phyloP scores from a whole-genome alignment of 1,140 invertebrate genomes.

The Adoxophyes honmai region DNA sequence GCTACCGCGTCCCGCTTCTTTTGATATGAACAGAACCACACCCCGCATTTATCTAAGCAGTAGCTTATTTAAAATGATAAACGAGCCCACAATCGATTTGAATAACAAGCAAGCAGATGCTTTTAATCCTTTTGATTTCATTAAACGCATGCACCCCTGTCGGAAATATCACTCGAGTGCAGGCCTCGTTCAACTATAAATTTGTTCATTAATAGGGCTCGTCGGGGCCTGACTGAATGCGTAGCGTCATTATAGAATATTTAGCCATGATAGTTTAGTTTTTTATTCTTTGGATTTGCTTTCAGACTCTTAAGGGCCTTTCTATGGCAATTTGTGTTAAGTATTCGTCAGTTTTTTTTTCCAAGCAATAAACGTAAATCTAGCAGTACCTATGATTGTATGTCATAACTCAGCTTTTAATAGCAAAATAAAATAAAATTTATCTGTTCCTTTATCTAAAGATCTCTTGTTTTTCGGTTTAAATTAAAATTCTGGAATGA shows the following conservation, averaged over 20 bases:
- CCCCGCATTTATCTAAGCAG: conserved; percentile 71
- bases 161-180: conserved; percentile 75
- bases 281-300: too few species aligned
- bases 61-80: conserved; percentile 76
- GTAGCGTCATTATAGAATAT: conserved; percentile 29
- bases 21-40: conserved; percentile 66
- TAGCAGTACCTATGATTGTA: too few species aligned
- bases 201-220: conserved; percentile 53
- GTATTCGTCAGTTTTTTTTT: too few species aligned
- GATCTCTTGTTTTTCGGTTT: too few species aligned
- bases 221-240: conserved; percentile 17
- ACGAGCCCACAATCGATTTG: conserved; percentile 74
- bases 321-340: too few species aligned
- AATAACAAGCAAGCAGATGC: conserved; percentile 77
- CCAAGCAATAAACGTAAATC: too few species aligned
- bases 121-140: conserved; percentile 76
- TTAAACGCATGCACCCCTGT: conserved; percentile 75
- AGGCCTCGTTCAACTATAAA: conserved; percentile 49
- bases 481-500: conserved; percentile 41
- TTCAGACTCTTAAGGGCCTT: too few species aligned
- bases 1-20: conserved; percentile 57
- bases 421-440: too few species aligned
- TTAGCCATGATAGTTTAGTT: too few species aligned
- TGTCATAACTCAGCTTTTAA: too few species aligned
- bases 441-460: too few species aligned